These are phyloP conservation scores for Epirrhoe alternata DNA, from an alignment of 2,888 invertebrate genomes.

Conservation along the genomic window DNA sequence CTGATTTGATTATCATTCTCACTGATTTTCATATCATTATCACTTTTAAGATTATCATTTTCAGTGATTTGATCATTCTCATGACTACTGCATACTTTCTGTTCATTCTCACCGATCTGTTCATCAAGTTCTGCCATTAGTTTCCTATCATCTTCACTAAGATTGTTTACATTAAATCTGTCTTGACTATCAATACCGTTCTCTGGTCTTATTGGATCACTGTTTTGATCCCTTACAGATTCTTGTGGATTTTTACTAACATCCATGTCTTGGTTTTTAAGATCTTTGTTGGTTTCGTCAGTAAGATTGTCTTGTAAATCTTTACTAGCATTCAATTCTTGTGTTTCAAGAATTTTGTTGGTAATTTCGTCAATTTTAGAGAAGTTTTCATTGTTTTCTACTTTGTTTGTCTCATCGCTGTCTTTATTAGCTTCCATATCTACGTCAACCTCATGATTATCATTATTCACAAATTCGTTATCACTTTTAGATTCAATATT, in stretches of 20 bases:
- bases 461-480: constrained; percentile 5
- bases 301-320: neutral
- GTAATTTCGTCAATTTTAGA: constrained; percentile 34
- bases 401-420: neutral
- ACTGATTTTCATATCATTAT: constrained; percentile 52
- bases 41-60: constrained; percentile 33
- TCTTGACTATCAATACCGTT: constrained; percentile 17
- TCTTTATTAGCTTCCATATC: neutral
- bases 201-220: constrained; percentile 9
- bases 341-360: constrained; percentile 25
- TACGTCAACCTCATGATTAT: constrained; percentile 17
- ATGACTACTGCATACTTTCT: neutral
- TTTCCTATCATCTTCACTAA: constrained; percentile 53
- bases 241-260: constrained; percentile 2
- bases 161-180: constrained; percentile 44
- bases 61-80: constrained; percentile 18
- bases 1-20: constrained; percentile 12
- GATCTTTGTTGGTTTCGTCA: neutral
- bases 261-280: constrained; percentile 11
- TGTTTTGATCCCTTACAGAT: constrained; percentile 8
- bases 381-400: constrained; percentile 16
- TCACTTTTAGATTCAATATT: constrained; percentile 8
- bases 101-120: constrained; percentile 43
- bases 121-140: constrained; percentile 56
- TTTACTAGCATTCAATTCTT: neutral